Percentiles rank a stretch among this genome's conserved stretches.
Conservation (phyloP, 64 coral and sea anemone species). For the Dendronephthya gigantea region DNA sequence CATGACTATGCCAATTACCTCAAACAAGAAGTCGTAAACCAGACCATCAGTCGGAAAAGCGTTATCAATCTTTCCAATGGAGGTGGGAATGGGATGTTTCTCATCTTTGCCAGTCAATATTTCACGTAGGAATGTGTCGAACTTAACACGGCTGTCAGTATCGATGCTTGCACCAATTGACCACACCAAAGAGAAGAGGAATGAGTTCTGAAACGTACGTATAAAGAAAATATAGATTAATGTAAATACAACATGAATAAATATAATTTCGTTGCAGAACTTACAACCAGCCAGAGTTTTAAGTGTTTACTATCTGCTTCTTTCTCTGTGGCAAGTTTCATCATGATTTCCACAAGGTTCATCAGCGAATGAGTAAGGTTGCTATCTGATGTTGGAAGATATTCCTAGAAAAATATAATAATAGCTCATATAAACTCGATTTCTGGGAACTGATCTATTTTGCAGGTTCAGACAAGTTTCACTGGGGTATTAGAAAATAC, state of each 20-base stretch:
- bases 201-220: conserved; percentile 53
- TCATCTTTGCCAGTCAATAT: conserved; percentile 56
- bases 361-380: conserved; percentile 91
- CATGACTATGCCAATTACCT: too few relatives aligned
- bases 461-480: too few relatives aligned
- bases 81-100: conserved; percentile 59
- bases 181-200: conserved; percentile 88
- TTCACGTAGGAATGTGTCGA: conserved; percentile 78
- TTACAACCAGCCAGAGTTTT: conserved; percentile 91
- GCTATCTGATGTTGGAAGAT: conserved; percentile 71
- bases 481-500: too few relatives aligned
- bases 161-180: conserved; percentile 94
- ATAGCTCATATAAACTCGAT: background rate
- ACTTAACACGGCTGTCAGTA: conserved; percentile 88
- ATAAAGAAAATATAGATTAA: background rate
- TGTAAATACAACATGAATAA: background rate
- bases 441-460: background rate
- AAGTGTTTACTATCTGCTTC: conserved; percentile 63
- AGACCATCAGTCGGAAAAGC: conserved; percentile 77
- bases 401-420: conserved; percentile 47
- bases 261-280: conserved; percentile 1
- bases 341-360: conserved; percentile 93
- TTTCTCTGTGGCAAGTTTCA: conserved; percentile 57
- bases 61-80: conserved; percentile 81
- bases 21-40: conserved; percentile 96